Base-by-base conservation (phyloP, 2,113 vertebrate genomes). In the Antechinus stuartii region DNA sequence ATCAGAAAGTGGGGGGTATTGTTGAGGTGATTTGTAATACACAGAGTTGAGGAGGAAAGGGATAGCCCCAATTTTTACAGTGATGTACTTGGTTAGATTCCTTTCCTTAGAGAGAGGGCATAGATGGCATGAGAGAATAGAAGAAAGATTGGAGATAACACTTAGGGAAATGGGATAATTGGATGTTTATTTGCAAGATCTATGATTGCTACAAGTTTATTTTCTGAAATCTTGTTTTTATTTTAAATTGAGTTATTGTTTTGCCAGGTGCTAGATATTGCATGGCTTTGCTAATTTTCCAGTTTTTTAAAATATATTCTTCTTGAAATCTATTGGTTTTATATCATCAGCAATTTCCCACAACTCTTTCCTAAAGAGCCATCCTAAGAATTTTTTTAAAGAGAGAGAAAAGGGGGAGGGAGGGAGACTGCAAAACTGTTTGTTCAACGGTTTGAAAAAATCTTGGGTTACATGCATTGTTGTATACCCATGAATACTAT, bases 281-380 rank as follows among this genome's bases (percentile, higher is more conserved):
- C 16, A 56, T 61, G 55, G 57, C 93, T n/a, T 54, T 91, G 56
- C 93, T 94, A 92, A 91, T 91, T 95, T 57, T 93, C 30, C 90
- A 54, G 46, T 2, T 35, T 35, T 35, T 68, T 1, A 4, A 35
- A 35, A 68, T 68, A 68, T 27, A 68, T 68, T 8, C 26, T 68
- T 68, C 1, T 14, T 68, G 27, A 35, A 35, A 68, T 57, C 57
- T 35, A 35, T 68, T 35, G 57, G 35, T 68, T 68, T 68, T 35
- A 35, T 68, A 35, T 68, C 30, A 68, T 30, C 57, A 35, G 57
- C 30, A 35, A 1, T 68, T 68, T 35, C 12, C 30, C 57, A 11
- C 30, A 57, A 35, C 11, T 68, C 57, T 68, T 3, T 30, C 57
- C 30, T 30, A 35, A 35, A 68, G 27, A 68, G 12, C 57, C 57